Percentiles rank a stretch among this genome's conserved stretches.
Conservation (phyloP, 2,113 vertebrate species). For the Dicaeum eximium region DNA sequence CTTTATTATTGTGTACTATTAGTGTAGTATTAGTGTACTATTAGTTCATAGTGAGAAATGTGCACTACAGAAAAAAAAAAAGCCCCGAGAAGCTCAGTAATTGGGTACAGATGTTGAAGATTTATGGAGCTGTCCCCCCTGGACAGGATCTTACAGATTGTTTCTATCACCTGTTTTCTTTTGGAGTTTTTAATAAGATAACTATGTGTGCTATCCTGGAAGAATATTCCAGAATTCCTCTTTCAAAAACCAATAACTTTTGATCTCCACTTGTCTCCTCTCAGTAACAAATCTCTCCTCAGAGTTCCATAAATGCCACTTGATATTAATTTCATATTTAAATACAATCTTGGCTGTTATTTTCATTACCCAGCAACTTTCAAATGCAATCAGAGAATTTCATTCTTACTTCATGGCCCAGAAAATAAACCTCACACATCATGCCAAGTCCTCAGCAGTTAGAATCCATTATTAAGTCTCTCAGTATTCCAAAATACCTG, state of each 20-base stretch:
- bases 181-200: conserved; percentile 53
- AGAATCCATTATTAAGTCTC: neutral
- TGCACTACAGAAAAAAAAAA: conserved; percentile 26
- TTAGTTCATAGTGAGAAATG: conserved; percentile 71
- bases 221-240: conserved; percentile 35
- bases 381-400: neutral
- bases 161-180: conserved; percentile 62
- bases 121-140: conserved; percentile 22
- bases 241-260: conserved; percentile 4
- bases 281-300: neutral
- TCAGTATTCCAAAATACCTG: neutral
- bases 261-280: conserved; percentile 12
- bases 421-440: neutral
- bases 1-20: conserved; percentile 71
- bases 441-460: neutral
- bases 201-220: conserved; percentile 42
- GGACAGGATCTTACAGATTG: conserved; percentile 41
- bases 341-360: neutral
- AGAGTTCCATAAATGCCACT: neutral
- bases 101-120: conserved; percentile 66
- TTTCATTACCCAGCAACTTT: conserved; percentile 16
- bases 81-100: conserved; percentile 45
- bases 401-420: neutral
- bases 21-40: conserved; percentile 67
- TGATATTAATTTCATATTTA: conserved; percentile 23